Conservation (phyloP, 2,888 invertebrate genomes). For the Punctoribates punctum region DNA sequence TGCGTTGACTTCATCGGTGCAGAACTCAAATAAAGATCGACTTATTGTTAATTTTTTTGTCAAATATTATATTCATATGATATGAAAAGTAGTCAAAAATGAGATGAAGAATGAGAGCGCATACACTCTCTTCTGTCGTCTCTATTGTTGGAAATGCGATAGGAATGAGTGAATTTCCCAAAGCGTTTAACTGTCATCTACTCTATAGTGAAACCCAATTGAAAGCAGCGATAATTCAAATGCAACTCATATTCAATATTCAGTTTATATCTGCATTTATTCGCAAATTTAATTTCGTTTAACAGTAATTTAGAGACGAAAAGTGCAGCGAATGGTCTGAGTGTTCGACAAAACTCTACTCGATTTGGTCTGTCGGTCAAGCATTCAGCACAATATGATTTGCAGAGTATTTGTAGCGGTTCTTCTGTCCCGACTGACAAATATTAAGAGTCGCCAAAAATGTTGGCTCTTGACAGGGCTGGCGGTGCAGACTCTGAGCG, state of each 20-base stretch:
- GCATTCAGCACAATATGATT: conserved; percentile 33
- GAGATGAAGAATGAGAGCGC: conserved; percentile 4
- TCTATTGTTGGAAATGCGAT: conserved; percentile 1
- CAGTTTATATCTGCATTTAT: neutral
- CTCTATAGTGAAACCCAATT: neutral
- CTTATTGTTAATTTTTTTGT: conserved; percentile 11
- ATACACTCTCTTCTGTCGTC: neutral
- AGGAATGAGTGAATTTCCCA: conserved; percentile 12
- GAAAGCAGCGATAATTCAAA: conserved; percentile 25
- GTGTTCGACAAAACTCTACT: neutral
- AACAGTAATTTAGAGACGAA: neutral
- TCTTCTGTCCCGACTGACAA: conserved; percentile 14
- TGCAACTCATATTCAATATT: conserved; percentile 7
- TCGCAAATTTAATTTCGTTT: conserved; percentile 26
- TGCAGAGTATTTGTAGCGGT: neutral
- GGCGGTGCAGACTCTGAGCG: neutral
- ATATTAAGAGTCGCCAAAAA: conserved; percentile 22
- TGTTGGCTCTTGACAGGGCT: neutral
- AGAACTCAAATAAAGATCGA: neutral
- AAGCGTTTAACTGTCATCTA: conserved; percentile 20
- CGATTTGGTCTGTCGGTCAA: conserved; percentile 36
- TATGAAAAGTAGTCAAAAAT: neutral
- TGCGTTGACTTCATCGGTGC: neutral
- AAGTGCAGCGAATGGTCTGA: neutral
- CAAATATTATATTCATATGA: neutral